phyloP scores from a whole-genome alignment of 2,797 vertebrate genomes.

The Calcarius lapponicus region DNA sequence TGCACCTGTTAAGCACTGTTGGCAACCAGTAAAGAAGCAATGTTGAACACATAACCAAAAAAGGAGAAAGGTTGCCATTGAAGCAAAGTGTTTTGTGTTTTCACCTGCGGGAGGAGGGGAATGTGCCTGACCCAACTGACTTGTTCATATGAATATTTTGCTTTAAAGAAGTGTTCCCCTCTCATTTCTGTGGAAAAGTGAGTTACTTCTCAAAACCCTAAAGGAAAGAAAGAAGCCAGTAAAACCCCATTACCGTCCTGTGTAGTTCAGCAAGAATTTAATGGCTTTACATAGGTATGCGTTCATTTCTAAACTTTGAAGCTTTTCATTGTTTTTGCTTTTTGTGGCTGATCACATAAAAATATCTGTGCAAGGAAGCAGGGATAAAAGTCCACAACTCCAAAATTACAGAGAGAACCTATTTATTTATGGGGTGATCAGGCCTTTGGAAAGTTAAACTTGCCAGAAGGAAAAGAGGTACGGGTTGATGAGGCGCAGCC shows the following conservation, averaged over 20 bases:
- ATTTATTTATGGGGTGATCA: not conserved
- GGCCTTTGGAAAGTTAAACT: not conserved
- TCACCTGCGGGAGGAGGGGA: not conserved
- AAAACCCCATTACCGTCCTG: not conserved
- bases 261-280: not conserved
- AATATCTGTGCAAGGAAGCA: not conserved
- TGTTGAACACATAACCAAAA: not conserved
- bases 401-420: not conserved
- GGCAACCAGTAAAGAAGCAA: not conserved
- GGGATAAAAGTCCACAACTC: not conserved
- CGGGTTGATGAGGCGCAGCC: not conserved
- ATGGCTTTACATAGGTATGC: not conserved
- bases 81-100: not conserved
- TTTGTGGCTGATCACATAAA: not conserved
- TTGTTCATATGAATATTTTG: not conserved
- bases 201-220: not conserved
- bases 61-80: not conserved
- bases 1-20: not conserved
- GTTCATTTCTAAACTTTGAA: not conserved
- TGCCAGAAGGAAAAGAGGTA: not conserved
- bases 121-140: not conserved
- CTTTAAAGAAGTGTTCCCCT: accelerated
- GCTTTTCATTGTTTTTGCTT: not conserved
- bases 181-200: not conserved
- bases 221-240: not conserved